Base-by-base conservation (phyloP, 2,113 vertebrate species). In the Strix uralensis region DNA sequence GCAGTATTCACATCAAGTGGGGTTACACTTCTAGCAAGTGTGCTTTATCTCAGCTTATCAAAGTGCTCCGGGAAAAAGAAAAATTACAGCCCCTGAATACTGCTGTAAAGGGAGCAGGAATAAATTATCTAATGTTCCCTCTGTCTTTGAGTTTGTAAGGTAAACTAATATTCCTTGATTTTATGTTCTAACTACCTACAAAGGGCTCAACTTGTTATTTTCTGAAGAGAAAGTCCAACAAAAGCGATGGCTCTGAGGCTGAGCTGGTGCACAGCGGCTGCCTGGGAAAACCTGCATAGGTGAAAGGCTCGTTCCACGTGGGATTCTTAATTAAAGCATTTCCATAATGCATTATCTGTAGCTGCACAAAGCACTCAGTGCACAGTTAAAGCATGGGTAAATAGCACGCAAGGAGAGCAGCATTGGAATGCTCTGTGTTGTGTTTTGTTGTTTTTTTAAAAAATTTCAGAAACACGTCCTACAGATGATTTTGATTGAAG, bases 1-100 rank as follows among this genome's bases (percentile, higher is more conserved):
- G n/a, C 2, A 3, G 44, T 16, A 27, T 26, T 38, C 30, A 4
- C 40, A 25, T 5, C 23, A 8, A 8, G 1, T 0, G 0, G 8
- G 40, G 88, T 17, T 44, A 4, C 51, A 6, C 13, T 42, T 30
- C 18, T 13, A 47, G 58, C 42, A 9, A 23, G 38, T 1, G 1
- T 40, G 19, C 3, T 19, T 10, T 9, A 47, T 32, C 66, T 49
- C 75, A 52, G 75, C 51, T 59, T 29, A 29, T 18, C 80, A 11
- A 10, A 71, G 57, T 10, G 26, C 71, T 79, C 67, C 0, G 4
- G 49, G 8, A 27, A 34, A 40, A 62, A 63, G 4, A 38, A 29
- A n/a, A 26, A 55, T 13, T 46, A 9, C 32, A 55, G 32, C 23
- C 40, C 38, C 22, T 3, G 18, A 15, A 12, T 1, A 9, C 9